These are phyloP conservation scores for Drosophila guanche DNA, from an alignment of 1,140 invertebrate genomes.

Conservation along the genomic window DNA sequence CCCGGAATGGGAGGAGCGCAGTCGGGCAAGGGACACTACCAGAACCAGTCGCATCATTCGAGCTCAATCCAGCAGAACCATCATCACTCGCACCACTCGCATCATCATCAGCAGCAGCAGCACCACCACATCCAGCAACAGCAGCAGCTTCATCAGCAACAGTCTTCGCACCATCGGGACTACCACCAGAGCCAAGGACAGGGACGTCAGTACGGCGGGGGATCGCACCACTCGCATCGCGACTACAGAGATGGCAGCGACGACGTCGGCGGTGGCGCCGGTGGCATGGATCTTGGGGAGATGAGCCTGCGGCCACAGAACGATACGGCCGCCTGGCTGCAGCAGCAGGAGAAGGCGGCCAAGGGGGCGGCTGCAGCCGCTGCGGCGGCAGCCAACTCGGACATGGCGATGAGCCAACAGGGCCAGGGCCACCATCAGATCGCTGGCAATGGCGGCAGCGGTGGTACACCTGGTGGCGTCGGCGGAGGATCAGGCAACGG, in stretches of 20 bases:
- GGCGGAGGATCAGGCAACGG: conserved; percentile 57
- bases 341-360: conserved; percentile 81
- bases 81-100: conserved; percentile 49
- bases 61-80: conserved; percentile 62
- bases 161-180: conserved; percentile 63
- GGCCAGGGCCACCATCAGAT: conserved; percentile 81
- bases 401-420: conserved; percentile 84
- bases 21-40: conserved; percentile 44
- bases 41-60: conserved; percentile 56
- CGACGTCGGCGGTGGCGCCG: conserved; percentile 54
- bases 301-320: conserved; percentile 81
- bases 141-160: conserved; percentile 66
- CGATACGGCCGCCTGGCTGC: conserved; percentile 79
- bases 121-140: conserved; percentile 54
- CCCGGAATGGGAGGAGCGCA: conserved; percentile 21
- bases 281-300: conserved; percentile 54
- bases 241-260: conserved; percentile 76
- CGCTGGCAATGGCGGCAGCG: conserved; percentile 38
- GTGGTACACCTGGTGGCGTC: conserved; percentile 14
- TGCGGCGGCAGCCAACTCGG: conserved; percentile 43
- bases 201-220: conserved; percentile 56
- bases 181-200: conserved; percentile 55
- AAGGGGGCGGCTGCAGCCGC: conserved; percentile 75
- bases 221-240: conserved; percentile 55
- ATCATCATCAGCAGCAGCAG: conserved; percentile 60